phyloP scores from a whole-genome alignment of 2,797 vertebrate species.

The Gymnoscopelus braueri region DNA sequence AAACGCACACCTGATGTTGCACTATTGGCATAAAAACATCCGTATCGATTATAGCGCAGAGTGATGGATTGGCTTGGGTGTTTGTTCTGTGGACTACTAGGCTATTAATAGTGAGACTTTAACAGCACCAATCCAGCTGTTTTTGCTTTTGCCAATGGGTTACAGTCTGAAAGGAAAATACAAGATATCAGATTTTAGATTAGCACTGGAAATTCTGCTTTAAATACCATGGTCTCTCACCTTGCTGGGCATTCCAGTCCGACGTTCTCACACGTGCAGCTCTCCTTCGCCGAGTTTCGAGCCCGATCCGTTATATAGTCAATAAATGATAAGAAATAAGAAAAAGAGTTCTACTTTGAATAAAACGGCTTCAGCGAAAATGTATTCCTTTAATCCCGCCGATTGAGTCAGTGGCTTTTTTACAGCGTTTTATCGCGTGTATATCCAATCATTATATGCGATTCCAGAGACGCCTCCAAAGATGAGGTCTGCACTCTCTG shows the following conservation, averaged over 20 bases:
- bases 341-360: constrained; percentile 19
- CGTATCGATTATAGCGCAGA: constrained; percentile 22
- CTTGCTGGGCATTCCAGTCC: constrained; percentile 73
- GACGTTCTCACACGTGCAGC: constrained; percentile 55
- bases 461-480: constrained; percentile 52
- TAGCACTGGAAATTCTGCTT: constrained; percentile 21
- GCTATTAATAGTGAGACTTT: neutral
- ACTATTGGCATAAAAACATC: constrained; percentile 37
- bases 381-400: constrained; percentile 41
- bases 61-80: neutral
- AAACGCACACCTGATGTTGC: neutral
- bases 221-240: constrained; percentile 71
- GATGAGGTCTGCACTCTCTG: constrained; percentile 50
- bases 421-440: constrained; percentile 34
- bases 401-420: constrained; percentile 42
- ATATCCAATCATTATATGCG: constrained; percentile 41
- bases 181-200: neutral
- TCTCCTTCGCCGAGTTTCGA: constrained; percentile 51
- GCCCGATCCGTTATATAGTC: constrained; percentile 18
- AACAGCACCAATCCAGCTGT: constrained; percentile 1
- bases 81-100: too few relatives aligned
- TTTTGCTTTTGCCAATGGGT: neutral
- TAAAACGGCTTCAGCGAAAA: constrained; percentile 7
- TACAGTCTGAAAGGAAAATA: constrained; percentile 11
- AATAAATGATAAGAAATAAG: constrained; percentile 10